Conservation (phyloP, 2,888 invertebrate species). For the Darwinula stevensoni region DNA sequence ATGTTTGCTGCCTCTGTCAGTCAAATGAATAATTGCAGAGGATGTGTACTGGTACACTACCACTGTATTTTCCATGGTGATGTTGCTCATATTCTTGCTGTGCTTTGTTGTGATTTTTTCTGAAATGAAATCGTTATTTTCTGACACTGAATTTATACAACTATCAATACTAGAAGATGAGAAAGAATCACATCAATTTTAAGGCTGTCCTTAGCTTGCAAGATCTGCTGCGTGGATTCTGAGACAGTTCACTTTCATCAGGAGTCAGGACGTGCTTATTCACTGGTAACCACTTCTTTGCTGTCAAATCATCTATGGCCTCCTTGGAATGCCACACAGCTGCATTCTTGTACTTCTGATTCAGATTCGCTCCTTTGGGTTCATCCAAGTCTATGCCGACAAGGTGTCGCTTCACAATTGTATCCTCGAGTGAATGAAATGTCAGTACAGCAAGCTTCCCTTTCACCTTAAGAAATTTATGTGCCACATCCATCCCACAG, state of each 20-base stretch:
- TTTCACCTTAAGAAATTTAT: constrained; percentile 36
- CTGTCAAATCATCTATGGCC: constrained; percentile 27
- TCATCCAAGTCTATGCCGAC: no score
- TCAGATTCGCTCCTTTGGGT: constrained; percentile 17
- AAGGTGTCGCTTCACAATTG: constrained; percentile 66
- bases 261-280: constrained; percentile 53
- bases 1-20: no score
- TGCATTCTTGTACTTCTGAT: constrained; percentile 36
- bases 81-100: no score
- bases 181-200: no score
- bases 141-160: no score
- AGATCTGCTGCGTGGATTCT: constrained; percentile 58
- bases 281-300: constrained; percentile 41
- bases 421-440: constrained; percentile 81
- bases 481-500: constrained; percentile 48
- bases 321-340: constrained; percentile 26
- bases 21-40: no score
- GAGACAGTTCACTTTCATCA: constrained; percentile 33
- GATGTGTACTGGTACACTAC: no score
- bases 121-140: no score
- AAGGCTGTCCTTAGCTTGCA: constrained; percentile 59
- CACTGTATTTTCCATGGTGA: no score
- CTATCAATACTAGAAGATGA: no score
- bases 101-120: no score
- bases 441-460: constrained; percentile 53